These are phyloP conservation scores for Meteorus sp. DNA, from an alignment of 1,140 invertebrate genomes.

Conservation along the genomic window DNA sequence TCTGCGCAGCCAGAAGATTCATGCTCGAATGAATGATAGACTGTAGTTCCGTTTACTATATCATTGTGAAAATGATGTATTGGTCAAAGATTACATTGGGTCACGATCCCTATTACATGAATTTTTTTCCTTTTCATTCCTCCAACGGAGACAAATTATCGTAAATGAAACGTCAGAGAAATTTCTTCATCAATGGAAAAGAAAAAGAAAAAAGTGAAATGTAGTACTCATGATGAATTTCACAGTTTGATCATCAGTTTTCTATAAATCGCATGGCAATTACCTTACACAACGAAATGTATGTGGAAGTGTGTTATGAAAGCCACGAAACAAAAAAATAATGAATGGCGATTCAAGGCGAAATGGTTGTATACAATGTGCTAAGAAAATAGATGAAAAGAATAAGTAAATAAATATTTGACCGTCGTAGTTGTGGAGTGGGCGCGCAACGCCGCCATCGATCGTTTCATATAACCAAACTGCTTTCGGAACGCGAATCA, in stretches of 20 bases:
- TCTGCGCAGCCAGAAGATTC: background rate
- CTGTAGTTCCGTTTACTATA: conserved; percentile 22
- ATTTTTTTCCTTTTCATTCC: conserved; percentile 26
- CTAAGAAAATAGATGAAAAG: conserved; percentile 7
- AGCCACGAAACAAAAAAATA: background rate
- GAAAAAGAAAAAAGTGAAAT: background rate
- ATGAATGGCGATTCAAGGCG: too few relatives aligned
- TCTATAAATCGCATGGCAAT: too few relatives aligned
- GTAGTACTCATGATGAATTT: too few relatives aligned
- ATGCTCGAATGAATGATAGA: conserved; percentile 14
- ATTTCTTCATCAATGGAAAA: background rate
- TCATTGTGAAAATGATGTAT: conserved; percentile 23
- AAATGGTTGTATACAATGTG: too few relatives aligned
- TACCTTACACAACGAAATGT: too few relatives aligned
- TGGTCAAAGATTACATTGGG: conserved; percentile 31
- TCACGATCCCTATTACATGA: conserved; percentile 41
- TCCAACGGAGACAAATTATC: conserved; percentile 35
- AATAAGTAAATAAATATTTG: conserved; percentile 9
- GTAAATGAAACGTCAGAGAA: background rate
- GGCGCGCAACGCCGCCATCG: conserved; percentile 23
- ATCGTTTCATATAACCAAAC: conserved; percentile 26
- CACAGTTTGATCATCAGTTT: too few relatives aligned
- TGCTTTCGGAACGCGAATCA: conserved; percentile 32
- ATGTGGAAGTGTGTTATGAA: too few relatives aligned
- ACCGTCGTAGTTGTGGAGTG: conserved; percentile 3